Evolutionary conservation across 2,113 vertebrate species (phyloP).

Genomic region (Taurulus bubalis): DNA sequence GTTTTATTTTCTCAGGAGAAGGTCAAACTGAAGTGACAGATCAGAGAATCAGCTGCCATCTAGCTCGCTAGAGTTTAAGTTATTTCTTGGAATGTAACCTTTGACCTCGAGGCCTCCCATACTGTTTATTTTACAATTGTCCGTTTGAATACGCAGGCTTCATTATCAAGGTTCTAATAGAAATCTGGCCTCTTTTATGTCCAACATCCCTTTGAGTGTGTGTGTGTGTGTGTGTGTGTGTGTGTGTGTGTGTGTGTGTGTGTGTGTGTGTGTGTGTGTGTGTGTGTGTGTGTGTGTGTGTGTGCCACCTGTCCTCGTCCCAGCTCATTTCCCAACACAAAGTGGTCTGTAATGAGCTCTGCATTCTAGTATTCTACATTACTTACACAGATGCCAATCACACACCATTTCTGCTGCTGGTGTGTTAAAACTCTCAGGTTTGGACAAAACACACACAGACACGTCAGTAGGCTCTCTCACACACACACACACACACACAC

Average conservation of each 20-base stretch:
- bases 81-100: not conserved
- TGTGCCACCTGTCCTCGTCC: constrained; percentile 45
- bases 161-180: not conserved
- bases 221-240: not conserved
- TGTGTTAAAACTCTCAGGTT: constrained; percentile 10
- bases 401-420: not conserved
- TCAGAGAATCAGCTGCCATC: not conserved
- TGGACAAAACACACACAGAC: constrained; percentile 18
- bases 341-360: constrained; percentile 59
- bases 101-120: not conserved
- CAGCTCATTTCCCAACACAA: constrained; percentile 60
- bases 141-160: not conserved
- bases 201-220: not conserved
- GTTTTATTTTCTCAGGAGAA: not conserved
- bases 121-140: not conserved
- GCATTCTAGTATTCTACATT: constrained; percentile 35
- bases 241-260: not conserved
- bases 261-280: not conserved
- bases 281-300: not conserved
- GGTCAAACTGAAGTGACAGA: constrained; percentile 12
- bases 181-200: not conserved
- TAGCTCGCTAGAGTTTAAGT: not conserved
- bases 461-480: constrained; percentile 21
- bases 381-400: not conserved
- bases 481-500: constrained; percentile 21